Evolutionary conservation across 1,140 invertebrate species (phyloP).

Genomic region (Drosophila leontia): DNA sequence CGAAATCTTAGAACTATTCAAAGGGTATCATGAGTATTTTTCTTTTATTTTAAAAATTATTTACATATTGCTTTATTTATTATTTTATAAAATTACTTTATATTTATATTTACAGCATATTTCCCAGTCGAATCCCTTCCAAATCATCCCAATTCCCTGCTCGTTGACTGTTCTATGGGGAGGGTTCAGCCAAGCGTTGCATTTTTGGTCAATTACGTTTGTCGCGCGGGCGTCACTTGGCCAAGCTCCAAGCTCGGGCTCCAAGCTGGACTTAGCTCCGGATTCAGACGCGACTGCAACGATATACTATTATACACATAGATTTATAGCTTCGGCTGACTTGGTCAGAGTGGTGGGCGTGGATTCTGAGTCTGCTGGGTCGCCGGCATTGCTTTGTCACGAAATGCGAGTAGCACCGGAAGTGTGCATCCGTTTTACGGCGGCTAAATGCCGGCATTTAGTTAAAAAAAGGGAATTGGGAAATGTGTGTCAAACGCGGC

Average conservation of each 20-base stretch:
- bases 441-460: conserved; percentile 58
- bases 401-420: conserved; percentile 58
- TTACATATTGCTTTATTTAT: too few species aligned
- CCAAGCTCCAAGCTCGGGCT: conserved; percentile 22
- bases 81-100: too few species aligned
- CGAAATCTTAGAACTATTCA: too few species aligned
- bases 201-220: conserved; percentile 79
- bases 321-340: conserved; percentile 27
- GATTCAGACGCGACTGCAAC: background rate
- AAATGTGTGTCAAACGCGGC: conserved; percentile 70
- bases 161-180: conserved; percentile 38
- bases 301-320: background rate
- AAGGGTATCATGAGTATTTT: too few species aligned
- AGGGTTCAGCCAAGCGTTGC: conserved; percentile 64
- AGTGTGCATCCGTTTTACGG: conserved; percentile 71
- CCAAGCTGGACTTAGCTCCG: conserved; percentile 5
- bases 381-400: conserved; percentile 61
- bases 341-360: conserved; percentile 57
- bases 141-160: conserved; percentile 6
- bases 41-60: too few species aligned
- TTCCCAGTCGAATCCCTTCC: background rate
- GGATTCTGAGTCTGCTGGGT: conserved; percentile 16
- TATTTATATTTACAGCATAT: background rate
- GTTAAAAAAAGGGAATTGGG: conserved; percentile 51
- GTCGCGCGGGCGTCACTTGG: conserved; percentile 69